These are phyloP conservation scores for Colossoma macropomum DNA, from an alignment of 2,113 vertebrate genomes.

Conservation along the genomic window DNA sequence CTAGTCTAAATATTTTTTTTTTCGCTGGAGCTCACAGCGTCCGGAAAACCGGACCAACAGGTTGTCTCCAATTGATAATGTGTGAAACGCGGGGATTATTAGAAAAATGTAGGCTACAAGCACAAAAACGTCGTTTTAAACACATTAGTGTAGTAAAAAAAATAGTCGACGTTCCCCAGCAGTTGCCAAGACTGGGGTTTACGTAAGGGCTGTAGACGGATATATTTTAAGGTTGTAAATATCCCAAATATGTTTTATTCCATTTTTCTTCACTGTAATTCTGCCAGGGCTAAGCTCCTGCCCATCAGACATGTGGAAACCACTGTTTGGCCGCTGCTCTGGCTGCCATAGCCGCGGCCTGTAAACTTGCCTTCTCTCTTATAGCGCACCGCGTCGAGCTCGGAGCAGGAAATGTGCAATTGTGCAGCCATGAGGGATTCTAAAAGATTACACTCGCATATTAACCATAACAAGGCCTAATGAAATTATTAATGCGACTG, in stretches of 20 bases:
- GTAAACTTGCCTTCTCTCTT: background rate
- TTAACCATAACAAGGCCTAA: constrained; percentile 30
- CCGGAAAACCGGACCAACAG: constrained; percentile 9
- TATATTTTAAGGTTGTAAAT: background rate
- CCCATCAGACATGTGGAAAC: background rate
- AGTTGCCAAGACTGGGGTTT: background rate
- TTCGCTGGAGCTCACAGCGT: background rate
- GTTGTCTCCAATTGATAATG: background rate
- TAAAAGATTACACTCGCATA: constrained; percentile 2
- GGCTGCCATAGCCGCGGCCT: background rate
- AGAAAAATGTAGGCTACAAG: background rate
- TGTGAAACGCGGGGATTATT: background rate
- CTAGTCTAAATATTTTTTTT: background rate
- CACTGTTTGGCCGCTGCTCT: background rate
- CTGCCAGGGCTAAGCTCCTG: background rate
- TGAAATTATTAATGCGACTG: constrained; percentile 42
- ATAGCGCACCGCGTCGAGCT: background rate
- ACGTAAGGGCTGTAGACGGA: background rate
- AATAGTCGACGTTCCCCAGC: background rate
- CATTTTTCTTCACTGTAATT: background rate
- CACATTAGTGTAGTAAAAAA: background rate
- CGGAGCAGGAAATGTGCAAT: constrained; percentile 1
- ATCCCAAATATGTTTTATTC: background rate
- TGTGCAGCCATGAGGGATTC: background rate
- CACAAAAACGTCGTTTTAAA: background rate